phyloP scores from a whole-genome alignment of 2,113 vertebrate species.

The Labrus mixtus region DNA sequence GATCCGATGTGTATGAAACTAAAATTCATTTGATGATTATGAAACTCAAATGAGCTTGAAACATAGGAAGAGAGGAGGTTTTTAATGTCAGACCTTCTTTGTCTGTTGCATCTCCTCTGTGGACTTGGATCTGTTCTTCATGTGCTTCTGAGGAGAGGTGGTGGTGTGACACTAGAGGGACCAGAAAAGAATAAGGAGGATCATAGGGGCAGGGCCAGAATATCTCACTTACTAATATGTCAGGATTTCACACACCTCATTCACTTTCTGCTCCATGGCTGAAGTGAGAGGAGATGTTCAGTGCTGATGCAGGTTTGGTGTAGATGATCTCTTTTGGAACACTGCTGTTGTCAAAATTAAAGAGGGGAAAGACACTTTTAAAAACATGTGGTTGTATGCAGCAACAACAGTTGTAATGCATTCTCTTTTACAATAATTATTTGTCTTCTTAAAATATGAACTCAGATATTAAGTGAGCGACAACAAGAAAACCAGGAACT shows the following conservation, averaged over 20 bases:
- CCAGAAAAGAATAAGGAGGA: neutral
- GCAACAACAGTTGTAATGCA: neutral
- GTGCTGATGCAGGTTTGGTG: conserved; percentile 11
- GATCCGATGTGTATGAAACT: neutral
- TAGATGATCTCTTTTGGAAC: conserved; percentile 15
- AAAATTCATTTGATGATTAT: neutral
- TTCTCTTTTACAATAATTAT: neutral
- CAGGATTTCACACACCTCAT: conserved; percentile 56
- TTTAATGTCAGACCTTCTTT: conserved; percentile 77
- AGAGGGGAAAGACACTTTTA: conserved; percentile 1
- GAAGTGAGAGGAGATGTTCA: conserved; percentile 17
- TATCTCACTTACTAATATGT: neutral
- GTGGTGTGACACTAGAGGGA: conserved; percentile 71
- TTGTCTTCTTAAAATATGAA: no score
- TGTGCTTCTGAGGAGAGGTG: conserved; percentile 86
- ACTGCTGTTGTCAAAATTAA: conserved; percentile 3
- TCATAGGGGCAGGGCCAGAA: neutral
- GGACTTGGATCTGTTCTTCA: conserved; percentile 88
- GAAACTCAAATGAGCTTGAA: neutral
- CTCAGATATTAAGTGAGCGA: no score
- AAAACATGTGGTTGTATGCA: neutral
- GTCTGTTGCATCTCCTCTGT: conserved; percentile 87
- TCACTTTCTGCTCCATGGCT: conserved; percentile 83
- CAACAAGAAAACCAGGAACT: no score
- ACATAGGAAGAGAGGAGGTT: neutral